A percentile compares a stretch with the other conserved stretches of the same genome.
Conservation (phyloP, 2,888 invertebrate species). For the Cepaea hortensis region DNA sequence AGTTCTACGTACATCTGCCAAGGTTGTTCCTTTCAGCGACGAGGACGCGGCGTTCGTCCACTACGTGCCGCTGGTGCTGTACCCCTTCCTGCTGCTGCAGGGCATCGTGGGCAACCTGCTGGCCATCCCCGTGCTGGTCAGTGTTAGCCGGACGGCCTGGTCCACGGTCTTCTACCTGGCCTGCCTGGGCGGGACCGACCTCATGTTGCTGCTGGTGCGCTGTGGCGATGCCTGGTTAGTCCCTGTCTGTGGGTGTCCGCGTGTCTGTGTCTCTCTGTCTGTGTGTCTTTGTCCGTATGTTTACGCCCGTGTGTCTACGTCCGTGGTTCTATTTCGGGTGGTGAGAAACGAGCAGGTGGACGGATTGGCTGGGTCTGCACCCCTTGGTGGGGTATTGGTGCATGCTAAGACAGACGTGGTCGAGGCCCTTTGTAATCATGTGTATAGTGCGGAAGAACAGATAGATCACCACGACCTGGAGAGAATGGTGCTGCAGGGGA, state of each 20-base stretch:
- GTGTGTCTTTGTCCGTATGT: background rate
- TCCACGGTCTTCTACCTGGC: slow-evolving; percentile 73
- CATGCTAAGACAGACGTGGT: too few relatives aligned
- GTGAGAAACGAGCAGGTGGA: too few relatives aligned
- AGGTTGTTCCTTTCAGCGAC: background rate
- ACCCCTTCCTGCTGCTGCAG: slow-evolving; percentile 70
- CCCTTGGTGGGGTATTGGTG: too few relatives aligned
- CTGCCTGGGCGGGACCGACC: slow-evolving; percentile 65
- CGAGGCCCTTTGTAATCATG: too few relatives aligned
- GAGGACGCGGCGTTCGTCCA: background rate
- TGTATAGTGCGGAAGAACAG: too few relatives aligned
- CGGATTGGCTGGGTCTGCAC: too few relatives aligned
- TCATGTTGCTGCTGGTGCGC: slow-evolving; percentile 68
- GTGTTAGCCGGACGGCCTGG: slow-evolving; percentile 67
- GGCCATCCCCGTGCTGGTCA: slow-evolving; percentile 68
- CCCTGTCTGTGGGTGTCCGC: background rate
- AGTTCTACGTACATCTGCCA: too few relatives aligned
- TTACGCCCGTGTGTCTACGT: background rate
- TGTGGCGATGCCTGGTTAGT: slow-evolving; percentile 72
- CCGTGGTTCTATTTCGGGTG: background rate
- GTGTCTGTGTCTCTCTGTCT: background rate
- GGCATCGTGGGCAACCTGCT: slow-evolving; percentile 74
- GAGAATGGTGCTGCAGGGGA: too few relatives aligned
- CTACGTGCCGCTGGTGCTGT: slow-evolving; percentile 57
- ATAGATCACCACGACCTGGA: too few relatives aligned